A percentile compares a stretch with the other conserved stretches of the same genome.
These are phyloP conservation scores for Oophaga pumilio DNA, from an alignment of 2,113 vertebrate species.

Conservation along the genomic window DNA sequence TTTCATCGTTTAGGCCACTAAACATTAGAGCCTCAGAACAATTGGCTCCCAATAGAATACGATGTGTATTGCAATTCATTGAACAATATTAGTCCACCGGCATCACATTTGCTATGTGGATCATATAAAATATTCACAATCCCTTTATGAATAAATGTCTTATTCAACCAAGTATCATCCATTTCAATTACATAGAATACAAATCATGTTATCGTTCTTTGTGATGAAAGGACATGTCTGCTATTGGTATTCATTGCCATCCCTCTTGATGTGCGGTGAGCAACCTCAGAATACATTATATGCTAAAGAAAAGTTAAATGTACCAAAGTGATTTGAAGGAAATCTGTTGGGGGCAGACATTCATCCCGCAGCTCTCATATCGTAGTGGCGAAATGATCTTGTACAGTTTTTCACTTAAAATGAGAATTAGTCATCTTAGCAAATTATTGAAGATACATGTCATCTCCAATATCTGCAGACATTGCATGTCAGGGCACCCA, in stretches of 20 bases:
- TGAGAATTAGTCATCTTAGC: not conserved
- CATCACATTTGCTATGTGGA: not conserved
- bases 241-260: not conserved
- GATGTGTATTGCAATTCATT: not conserved
- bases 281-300: constrained; percentile 1
- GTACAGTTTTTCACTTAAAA: not conserved
- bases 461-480: not conserved
- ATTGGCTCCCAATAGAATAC: too few species aligned
- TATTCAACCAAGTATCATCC: not conserved
- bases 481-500: not conserved
- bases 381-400: not conserved
- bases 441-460: not conserved
- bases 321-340: not conserved
- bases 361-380: not conserved
- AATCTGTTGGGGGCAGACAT: not conserved
- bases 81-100: not conserved
- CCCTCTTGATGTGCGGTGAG: not conserved
- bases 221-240: not conserved
- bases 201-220: not conserved
- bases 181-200: not conserved
- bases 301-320: not conserved
- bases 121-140: not conserved
- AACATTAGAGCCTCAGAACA: too few species aligned
- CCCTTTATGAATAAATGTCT: not conserved
- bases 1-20: too few species aligned